phyloP scores from a whole-genome alignment of 2,113 vertebrate species.

The Tragelaphus strepsiceros region DNA sequence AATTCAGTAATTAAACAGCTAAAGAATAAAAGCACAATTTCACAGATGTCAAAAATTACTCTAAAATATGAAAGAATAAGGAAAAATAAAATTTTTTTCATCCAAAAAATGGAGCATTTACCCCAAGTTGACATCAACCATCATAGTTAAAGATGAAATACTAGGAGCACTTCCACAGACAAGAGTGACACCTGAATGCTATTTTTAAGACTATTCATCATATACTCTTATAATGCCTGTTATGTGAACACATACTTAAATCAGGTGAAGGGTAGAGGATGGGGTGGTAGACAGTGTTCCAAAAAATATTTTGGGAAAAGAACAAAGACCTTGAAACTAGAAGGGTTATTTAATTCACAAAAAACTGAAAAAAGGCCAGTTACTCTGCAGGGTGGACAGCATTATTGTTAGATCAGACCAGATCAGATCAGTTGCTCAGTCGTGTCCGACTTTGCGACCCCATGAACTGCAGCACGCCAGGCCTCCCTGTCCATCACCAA shows the following conservation, averaged over 20 bases:
- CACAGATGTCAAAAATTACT: neutral
- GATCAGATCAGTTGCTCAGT: too few relatives aligned
- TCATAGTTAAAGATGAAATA: neutral
- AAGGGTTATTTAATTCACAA: neutral
- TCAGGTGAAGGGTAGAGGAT: neutral
- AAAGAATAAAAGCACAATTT: neutral
- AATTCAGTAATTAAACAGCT: neutral
- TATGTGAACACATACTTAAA: neutral
- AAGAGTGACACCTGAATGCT: neutral
- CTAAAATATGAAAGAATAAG: neutral
- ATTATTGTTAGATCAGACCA: neutral
- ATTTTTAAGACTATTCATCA: neutral
- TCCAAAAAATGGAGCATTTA: neutral
- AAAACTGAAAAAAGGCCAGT: neutral
- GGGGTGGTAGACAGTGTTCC: neutral
- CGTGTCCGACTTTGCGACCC: too few relatives aligned
- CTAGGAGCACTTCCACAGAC: neutral
- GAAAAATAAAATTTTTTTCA: neutral
- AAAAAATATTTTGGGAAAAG: neutral
- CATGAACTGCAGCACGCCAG: too few relatives aligned
- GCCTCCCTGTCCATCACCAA: too few relatives aligned
- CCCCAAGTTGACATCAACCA: neutral
- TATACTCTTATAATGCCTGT: neutral
- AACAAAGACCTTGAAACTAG: neutral
- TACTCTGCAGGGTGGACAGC: neutral